Conservation (phyloP, 2,888 invertebrate species). For the Agriotes lineatus region DNA sequence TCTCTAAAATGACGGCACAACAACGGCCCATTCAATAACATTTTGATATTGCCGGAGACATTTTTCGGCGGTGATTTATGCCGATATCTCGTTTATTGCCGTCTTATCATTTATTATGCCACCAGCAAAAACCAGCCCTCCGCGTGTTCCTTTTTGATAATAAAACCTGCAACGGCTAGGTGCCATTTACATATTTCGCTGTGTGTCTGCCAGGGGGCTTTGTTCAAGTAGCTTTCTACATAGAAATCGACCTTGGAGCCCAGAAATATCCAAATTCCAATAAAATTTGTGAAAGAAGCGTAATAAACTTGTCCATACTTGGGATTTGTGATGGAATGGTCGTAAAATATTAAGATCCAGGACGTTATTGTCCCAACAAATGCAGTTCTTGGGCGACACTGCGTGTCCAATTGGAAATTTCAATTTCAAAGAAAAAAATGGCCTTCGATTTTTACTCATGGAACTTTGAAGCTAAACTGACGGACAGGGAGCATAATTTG, state of each 20-base stretch:
- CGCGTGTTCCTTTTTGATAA: too few relatives aligned
- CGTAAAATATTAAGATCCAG: slow-evolving; percentile 31
- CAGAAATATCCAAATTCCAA: slow-evolving; percentile 11
- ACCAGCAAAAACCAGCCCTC: too few relatives aligned
- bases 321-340: neutral
- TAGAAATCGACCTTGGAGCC: slow-evolving; percentile 17
- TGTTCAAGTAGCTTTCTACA: slow-evolving; percentile 17
- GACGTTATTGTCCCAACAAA: neutral
- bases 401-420: neutral
- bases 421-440: too few relatives aligned
- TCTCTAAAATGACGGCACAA: slow-evolving; percentile 56
- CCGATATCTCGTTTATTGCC: slow-evolving; percentile 17
- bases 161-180: neutral
- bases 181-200: neutral
- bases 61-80: slow-evolving; percentile 20
- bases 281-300: slow-evolving; percentile 33
- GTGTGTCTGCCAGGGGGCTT: neutral
- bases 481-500: too few relatives aligned
- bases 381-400: neutral
- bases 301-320: slow-evolving; percentile 9
- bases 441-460: too few relatives aligned
- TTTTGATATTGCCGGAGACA: slow-evolving; percentile 13
- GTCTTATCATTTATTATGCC: neutral
- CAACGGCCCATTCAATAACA: neutral
- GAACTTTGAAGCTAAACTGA: too few relatives aligned